phyloP scores from a whole-genome alignment of 2,888 invertebrate genomes.

The Hartigia nigra region DNA sequence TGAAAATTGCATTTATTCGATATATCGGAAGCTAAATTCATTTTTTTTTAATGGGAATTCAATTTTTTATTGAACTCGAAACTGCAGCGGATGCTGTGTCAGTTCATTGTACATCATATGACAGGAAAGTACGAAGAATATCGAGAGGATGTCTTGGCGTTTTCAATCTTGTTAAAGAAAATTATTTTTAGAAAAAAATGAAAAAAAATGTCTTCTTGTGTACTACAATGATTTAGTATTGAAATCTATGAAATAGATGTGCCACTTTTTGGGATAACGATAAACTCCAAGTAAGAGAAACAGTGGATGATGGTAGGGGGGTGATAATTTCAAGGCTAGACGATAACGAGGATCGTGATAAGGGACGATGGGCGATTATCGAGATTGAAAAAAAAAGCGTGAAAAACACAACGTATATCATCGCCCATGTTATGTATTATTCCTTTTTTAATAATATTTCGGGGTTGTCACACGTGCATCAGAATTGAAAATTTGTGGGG shows the following conservation, averaged over 20 bases:
- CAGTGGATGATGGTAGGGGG: not conserved
- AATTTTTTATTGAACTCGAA: not conserved
- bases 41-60: not conserved
- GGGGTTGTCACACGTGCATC: not conserved
- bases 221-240: not conserved
- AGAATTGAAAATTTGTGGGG: not conserved
- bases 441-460: not conserved
- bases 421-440: not conserved
- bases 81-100: not conserved
- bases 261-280: not conserved
- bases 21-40: not conserved
- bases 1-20: not conserved
- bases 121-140: not conserved
- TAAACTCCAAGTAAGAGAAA: not conserved
- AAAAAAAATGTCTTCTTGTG: not conserved
- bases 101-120: not conserved
- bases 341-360: constrained; percentile 38
- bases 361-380: constrained; percentile 16
- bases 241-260: not conserved
- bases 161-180: not conserved
- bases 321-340: constrained; percentile 23
- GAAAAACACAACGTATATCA: not conserved
- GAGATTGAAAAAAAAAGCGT: not conserved
- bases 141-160: not conserved
- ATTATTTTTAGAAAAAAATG: not conserved